These are phyloP conservation scores for Ambastaia sidthimunki DNA, from an alignment of 2,797 vertebrate genomes.

Conservation along the genomic window DNA sequence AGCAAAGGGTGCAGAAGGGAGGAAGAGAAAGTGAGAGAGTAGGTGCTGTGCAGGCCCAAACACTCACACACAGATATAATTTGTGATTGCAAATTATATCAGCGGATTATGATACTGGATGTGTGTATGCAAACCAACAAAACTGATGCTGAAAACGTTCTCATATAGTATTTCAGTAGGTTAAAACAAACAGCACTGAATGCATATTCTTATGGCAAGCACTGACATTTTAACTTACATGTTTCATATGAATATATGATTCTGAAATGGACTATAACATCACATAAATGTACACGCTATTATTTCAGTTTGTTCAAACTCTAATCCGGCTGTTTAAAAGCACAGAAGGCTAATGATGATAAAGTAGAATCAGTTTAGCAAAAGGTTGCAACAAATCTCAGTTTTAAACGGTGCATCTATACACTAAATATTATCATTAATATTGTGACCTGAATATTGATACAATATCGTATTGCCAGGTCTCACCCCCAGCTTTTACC, in stretches of 20 bases:
- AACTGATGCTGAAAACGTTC: not conserved
- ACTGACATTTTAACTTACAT: too few relatives aligned
- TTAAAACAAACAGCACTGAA: not conserved
- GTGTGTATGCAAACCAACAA: not conserved
- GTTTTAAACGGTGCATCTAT: not conserved
- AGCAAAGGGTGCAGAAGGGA: conserved; percentile 65
- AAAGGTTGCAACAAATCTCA: not conserved
- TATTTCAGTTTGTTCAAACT: not conserved
- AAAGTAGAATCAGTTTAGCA: not conserved
- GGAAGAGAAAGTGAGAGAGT: conserved; percentile 58
- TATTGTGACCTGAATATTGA: not conserved
- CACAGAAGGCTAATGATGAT: not conserved
- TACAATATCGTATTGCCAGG: not conserved
- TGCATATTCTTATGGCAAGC: not conserved
- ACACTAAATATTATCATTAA: not conserved
- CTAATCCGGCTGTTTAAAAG: not conserved
- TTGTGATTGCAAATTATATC: conserved; percentile 2
- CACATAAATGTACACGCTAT: not conserved
- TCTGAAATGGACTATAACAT: not conserved
- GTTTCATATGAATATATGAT: too few relatives aligned
- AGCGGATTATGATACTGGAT: conserved; percentile 28
- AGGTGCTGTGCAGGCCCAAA: conserved; percentile 46
- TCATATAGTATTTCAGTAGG: not conserved
- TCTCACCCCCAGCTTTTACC: conserved; percentile 2
- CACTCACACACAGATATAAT: conserved; percentile 3